Evolutionary conservation across 2,888 invertebrate species (phyloP).

Genomic region (Himalopsyche anomala): DNA sequence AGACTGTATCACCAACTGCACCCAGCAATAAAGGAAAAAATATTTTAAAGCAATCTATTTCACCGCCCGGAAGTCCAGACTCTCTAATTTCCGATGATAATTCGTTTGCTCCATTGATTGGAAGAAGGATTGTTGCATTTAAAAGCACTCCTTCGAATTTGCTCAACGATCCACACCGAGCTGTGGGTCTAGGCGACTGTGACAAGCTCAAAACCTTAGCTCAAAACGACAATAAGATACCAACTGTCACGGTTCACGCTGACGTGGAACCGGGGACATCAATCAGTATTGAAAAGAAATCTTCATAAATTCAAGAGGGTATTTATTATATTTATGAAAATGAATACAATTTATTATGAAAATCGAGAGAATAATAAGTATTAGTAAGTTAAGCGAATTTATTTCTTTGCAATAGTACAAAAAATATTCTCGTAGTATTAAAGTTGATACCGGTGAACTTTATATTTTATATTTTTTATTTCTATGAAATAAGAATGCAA

Average conservation of each 20-base stretch:
- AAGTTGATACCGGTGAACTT: background rate
- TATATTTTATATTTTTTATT: too few relatives aligned
- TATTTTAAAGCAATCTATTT: background rate
- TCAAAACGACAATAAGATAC: background rate
- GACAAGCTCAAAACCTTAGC: background rate
- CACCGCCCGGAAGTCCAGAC: background rate
- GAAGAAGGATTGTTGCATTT: background rate
- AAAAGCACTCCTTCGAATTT: background rate
- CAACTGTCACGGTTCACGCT: background rate
- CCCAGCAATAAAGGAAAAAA: background rate
- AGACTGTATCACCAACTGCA: background rate
- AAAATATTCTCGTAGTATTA: background rate
- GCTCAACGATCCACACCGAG: background rate
- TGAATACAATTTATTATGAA: too few relatives aligned
- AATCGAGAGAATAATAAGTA: too few relatives aligned
- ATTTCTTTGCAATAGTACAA: constrained; percentile 29
- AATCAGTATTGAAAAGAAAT: background rate
- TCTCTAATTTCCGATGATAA: background rate
- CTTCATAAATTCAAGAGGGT: background rate
- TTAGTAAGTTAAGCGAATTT: background rate
- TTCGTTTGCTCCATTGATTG: background rate
- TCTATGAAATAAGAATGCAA: constrained; percentile 7
- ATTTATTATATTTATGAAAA: background rate
- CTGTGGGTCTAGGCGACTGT: background rate
- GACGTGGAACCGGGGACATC: constrained; percentile 1